These are phyloP conservation scores for Erythrocercus mccallii DNA, from an alignment of 2,113 vertebrate genomes.

Conservation along the genomic window DNA sequence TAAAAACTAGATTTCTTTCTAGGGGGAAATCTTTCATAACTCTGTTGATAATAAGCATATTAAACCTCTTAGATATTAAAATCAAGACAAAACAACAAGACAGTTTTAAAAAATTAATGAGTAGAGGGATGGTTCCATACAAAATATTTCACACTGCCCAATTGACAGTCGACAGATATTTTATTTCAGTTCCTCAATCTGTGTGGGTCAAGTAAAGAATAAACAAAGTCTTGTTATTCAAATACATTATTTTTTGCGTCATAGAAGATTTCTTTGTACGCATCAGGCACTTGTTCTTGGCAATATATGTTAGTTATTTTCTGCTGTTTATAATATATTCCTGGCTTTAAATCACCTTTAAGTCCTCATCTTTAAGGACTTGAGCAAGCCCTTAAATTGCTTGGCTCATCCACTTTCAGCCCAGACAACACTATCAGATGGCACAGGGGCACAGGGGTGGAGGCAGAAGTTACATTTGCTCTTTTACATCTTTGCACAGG, in stretches of 20 bases:
- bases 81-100: not conserved
- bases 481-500: not conserved
- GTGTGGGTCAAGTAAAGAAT: not conserved
- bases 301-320: not conserved
- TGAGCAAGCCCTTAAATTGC: not conserved
- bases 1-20: not conserved
- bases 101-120: not conserved
- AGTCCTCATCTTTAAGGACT: not conserved
- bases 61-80: not conserved
- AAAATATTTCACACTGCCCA: not conserved
- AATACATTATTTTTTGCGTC: not conserved
- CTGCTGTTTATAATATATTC: not conserved
- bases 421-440: fast-evolving
- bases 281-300: not conserved
- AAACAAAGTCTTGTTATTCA: not conserved
- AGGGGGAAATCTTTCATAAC: not conserved
- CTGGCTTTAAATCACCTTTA: not conserved
- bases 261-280: not conserved
- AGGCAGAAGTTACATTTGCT: not conserved
- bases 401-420: fast-evolving
- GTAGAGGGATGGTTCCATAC: not conserved
- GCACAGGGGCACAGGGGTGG: too few relatives aligned
- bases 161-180: not conserved
- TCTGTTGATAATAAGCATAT: not conserved
- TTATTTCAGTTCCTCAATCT: not conserved